Percentiles rank a stretch among this genome's conserved stretches.
Conservation (phyloP, 1,140 invertebrate genomes). For the Solenopsis invicta region DNA sequence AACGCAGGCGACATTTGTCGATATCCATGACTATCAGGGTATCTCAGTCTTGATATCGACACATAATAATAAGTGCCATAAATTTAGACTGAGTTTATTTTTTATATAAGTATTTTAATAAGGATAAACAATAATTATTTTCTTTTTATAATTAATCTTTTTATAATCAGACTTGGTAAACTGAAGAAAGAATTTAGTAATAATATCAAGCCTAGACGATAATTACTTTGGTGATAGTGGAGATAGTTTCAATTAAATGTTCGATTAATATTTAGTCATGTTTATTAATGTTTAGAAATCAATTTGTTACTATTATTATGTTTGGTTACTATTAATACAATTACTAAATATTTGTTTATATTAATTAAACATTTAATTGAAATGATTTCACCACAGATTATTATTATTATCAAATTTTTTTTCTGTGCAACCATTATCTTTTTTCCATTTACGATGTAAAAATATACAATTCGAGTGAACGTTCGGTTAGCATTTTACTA, state of each 20-base stretch:
- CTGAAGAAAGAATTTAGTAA: too few species aligned
- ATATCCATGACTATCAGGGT: conserved; percentile 3
- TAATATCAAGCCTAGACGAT: too few species aligned
- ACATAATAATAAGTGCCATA: not conserved
- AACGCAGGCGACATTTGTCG: conserved; percentile 26
- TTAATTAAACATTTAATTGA: too few species aligned
- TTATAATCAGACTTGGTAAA: not conserved
- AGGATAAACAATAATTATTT: not conserved
- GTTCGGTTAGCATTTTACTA: not conserved
- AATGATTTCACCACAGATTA: too few species aligned
- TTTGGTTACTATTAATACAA: too few species aligned
- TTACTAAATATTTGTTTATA: too few species aligned
- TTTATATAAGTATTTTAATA: not conserved
- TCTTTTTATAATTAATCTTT: not conserved
- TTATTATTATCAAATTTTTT: too few species aligned
- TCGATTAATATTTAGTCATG: too few species aligned
- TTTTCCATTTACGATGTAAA: not conserved
- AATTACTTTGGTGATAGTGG: too few species aligned
- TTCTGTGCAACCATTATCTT: not conserved
- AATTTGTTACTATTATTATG: too few species aligned
- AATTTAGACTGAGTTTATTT: not conserved
- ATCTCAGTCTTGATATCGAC: conserved; percentile 10
- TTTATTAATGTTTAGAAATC: too few species aligned
- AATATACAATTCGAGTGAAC: not conserved
- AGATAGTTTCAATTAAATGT: too few species aligned